A percentile compares a stretch with the other conserved stretches of the same genome.
Evolutionary conservation across 2,888 invertebrate genomes (phyloP).

Genomic region (Polydrusus cervinus): DNA sequence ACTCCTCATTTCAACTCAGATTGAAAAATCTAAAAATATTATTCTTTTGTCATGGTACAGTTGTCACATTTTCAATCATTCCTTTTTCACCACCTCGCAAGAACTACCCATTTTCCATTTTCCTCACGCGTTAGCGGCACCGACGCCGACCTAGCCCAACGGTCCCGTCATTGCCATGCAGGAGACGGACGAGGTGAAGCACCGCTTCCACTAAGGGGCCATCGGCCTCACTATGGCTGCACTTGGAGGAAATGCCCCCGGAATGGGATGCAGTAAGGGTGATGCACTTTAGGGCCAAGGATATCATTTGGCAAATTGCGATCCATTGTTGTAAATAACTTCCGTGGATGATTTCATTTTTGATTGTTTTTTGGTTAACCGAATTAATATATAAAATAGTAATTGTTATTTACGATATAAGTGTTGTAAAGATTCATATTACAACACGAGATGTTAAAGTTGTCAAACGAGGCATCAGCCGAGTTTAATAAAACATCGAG

Average conservation of each 20-base stretch:
- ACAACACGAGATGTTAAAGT: too few relatives aligned
- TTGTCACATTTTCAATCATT: too few relatives aligned
- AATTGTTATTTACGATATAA: too few relatives aligned
- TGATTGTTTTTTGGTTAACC: background rate
- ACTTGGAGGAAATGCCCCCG: slow-evolving; percentile 53
- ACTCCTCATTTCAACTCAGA: too few relatives aligned
- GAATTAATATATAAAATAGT: too few relatives aligned
- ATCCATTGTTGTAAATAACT: slow-evolving; percentile 34
- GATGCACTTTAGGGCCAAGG: slow-evolving; percentile 53
- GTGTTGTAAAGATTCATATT: too few relatives aligned
- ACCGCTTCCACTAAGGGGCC: slow-evolving; percentile 48
- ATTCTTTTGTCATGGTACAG: too few relatives aligned
- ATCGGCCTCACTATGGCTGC: slow-evolving; percentile 44
- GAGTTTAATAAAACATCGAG: too few relatives aligned
- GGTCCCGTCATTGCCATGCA: slow-evolving; percentile 63
- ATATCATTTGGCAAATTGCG: slow-evolving; percentile 49
- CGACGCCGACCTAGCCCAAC: slow-evolving; percentile 66
- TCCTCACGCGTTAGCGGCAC: slow-evolving; percentile 61
- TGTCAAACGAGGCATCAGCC: too few relatives aligned
- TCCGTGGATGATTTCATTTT: slow-evolving; percentile 3
- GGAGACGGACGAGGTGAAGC: slow-evolving; percentile 65
- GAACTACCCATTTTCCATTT: slow-evolving; percentile 51
- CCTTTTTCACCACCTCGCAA: too few relatives aligned
- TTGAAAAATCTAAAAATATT: too few relatives aligned
- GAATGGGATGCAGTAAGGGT: slow-evolving; percentile 50